These are phyloP conservation scores for Cisticola juncidis DNA, from an alignment of 2,113 vertebrate genomes.

Conservation along the genomic window DNA sequence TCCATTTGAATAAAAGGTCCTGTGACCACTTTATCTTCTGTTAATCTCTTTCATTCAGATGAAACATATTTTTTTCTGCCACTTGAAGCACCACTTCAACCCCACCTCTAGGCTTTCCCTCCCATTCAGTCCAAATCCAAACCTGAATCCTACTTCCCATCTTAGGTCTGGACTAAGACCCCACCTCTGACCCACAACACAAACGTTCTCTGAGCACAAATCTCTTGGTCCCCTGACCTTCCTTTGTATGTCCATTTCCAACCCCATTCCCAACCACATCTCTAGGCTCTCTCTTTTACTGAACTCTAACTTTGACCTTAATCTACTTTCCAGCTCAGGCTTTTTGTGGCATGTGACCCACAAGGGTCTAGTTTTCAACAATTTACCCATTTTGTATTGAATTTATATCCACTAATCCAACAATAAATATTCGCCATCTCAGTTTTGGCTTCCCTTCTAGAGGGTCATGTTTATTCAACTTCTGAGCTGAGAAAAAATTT, in stretches of 20 bases:
- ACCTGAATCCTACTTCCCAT: not conserved
- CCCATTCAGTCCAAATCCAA: not conserved
- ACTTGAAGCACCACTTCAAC: not conserved
- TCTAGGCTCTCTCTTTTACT: not conserved
- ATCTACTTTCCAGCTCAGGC: not conserved
- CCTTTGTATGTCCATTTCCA: not conserved
- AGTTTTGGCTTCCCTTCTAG: conserved; percentile 53
- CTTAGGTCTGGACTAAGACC: not conserved
- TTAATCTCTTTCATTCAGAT: conserved; percentile 40
- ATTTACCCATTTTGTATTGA: conserved; percentile 37
- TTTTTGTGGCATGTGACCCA: not conserved
- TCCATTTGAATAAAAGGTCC: conserved; percentile 27
- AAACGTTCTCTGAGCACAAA: not conserved
- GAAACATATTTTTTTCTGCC: not conserved
- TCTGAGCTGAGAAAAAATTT: conserved; percentile 56
- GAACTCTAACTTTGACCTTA: not conserved
- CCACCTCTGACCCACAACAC: not conserved
- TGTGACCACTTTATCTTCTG: conserved; percentile 35
- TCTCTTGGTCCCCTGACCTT: not conserved
- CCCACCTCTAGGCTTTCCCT: not conserved
- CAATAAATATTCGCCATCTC: conserved; percentile 63
- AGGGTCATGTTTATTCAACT: conserved; percentile 65
- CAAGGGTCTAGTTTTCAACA: not conserved
- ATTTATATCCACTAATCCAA: conserved; percentile 34
- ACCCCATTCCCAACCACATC: not conserved